Evolutionary conservation across 2,113 vertebrate species (phyloP), one percentile per base, ranked within the genome.

Genomic region (Sarotherodon lohbergeri): DNA sequence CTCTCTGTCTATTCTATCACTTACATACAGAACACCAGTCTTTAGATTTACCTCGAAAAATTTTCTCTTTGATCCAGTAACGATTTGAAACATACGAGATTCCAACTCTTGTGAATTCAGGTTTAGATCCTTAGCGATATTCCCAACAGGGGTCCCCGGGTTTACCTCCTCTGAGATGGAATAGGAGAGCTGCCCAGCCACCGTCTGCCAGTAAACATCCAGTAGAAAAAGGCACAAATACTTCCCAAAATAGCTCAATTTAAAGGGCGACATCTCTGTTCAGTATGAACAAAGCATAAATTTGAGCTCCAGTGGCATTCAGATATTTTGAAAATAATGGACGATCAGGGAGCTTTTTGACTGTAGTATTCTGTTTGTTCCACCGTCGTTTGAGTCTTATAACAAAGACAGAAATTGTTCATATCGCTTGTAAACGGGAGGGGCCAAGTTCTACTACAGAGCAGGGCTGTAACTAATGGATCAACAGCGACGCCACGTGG

Each of bases 151-250:
- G 66, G 93, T 94, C 13, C 95, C 95, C 4, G 71, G 85, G 73
- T 91, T 94, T 59, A 92, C 84, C 91, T 96, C 96, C 87, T 96
- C 96, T n/a, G 93, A 92, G 46, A 96, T 55, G 41, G 96, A 94
- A 76, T 96, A 96, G 1, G 92, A 92, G 41, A 96, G 91, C 90
- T 96, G 96, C 6, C 94, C 95, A 34, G 39, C 55, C 36, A 87
- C 89, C 50, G 82, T 36, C 80, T 92, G 73, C 90, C 87, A 94
- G 80, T 80, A 82, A 84, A 19, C 86, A 52, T 84, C 46, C 91
- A 95, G 46, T 2, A 95, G 48, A 81, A 94, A 66, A 87, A 94
- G 2, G 19, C 81, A 11, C 1, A 90, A 7, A 92, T 56, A 89
- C 6, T 89, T 90, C 59, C 87, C 19, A 0, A 91, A 86, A 83